Evolutionary conservation across 2,113 vertebrate genomes (phyloP).

Genomic region (Lepus timidus): DNA sequence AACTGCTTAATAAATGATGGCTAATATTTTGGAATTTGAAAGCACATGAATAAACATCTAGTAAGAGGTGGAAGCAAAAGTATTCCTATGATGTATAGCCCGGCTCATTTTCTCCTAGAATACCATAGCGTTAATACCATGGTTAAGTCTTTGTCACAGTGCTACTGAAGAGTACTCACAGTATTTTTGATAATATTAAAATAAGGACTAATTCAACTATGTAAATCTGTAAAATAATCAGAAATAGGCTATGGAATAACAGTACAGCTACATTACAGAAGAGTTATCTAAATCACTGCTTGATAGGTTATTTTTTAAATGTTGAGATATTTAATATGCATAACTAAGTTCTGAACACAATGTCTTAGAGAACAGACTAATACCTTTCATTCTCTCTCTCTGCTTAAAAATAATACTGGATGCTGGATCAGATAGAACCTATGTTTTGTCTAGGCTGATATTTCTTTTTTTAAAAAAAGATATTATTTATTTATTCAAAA

Average conservation of each 20-base stretch:
- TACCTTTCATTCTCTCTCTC: not conserved
- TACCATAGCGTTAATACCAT: not conserved
- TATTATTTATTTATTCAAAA: too few relatives aligned
- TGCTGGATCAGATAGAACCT: not conserved
- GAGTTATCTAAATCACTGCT: not conserved
- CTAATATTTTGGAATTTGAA: not conserved
- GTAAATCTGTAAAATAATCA: not conserved
- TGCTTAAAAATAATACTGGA: not conserved
- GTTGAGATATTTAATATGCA: not conserved
- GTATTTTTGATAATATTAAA: constrained; percentile 49
- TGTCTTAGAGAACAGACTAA: constrained; percentile 41
- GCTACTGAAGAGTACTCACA: not conserved
- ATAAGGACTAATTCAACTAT: not conserved
- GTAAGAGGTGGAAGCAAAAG: not conserved
- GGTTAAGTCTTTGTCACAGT: not conserved
- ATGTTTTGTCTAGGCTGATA: not conserved
- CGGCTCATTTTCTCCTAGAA: not conserved
- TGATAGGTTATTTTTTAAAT: constrained; percentile 29
- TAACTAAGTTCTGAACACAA: constrained; percentile 11
- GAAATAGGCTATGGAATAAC: not conserved
- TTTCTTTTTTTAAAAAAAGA: too few relatives aligned
- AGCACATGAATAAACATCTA: not conserved
- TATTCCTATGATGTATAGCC: not conserved
- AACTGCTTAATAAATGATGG: not conserved
- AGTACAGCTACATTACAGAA: constrained; percentile 15